Conservation (phyloP, 2,113 vertebrate species). For the Gallinago paraguaiae region DNA sequence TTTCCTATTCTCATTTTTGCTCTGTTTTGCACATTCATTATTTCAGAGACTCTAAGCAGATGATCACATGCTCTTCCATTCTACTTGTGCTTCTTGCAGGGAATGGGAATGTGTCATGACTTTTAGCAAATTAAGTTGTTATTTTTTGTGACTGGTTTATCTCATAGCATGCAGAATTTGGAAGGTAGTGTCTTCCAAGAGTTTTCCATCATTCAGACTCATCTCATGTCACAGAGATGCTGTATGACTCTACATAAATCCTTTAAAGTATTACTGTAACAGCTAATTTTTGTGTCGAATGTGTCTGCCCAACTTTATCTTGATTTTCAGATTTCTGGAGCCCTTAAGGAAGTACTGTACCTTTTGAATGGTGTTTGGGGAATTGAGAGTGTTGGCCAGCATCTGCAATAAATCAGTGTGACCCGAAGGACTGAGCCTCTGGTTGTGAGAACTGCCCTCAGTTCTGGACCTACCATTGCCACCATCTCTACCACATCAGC, state of each 20-base stretch:
- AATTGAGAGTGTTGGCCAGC: neutral
- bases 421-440: neutral
- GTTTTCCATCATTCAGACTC: neutral
- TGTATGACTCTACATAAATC: neutral
- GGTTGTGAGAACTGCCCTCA: neutral
- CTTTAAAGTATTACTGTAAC: slow-evolving; percentile 5
- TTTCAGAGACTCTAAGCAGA: neutral
- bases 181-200: neutral
- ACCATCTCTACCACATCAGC: neutral
- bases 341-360: neutral
- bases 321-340: slow-evolving; percentile 50
- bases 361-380: neutral
- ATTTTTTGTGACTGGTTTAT: neutral
- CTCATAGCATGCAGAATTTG: neutral
- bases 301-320: slow-evolving; percentile 2
- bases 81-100: neutral
- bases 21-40: neutral
- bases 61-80: neutral
- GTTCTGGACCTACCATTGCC: neutral
- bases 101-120: neutral
- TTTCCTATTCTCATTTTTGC: neutral
- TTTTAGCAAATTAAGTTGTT: neutral
- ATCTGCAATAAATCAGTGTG: neutral
- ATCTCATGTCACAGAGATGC: neutral
- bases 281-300: neutral